phyloP scores from a whole-genome alignment of 1,140 invertebrate genomes.

The Pachypeltis micranthus region DNA sequence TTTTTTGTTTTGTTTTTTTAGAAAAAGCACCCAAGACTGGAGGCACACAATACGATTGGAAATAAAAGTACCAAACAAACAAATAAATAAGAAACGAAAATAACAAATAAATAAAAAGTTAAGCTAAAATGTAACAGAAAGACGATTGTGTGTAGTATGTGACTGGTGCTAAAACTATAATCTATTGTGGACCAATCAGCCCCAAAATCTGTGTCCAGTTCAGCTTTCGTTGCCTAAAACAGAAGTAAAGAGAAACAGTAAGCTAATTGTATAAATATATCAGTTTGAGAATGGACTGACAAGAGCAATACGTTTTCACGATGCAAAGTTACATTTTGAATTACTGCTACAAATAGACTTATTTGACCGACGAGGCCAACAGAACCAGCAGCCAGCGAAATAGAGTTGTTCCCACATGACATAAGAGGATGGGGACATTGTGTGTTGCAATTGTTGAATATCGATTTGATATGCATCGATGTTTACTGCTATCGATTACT shows the following conservation, averaged over 20 bases:
- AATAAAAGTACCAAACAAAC: background rate
- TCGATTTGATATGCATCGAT: too few relatives aligned
- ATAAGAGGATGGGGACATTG: too few relatives aligned
- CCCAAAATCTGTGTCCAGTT: background rate
- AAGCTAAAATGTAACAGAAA: background rate
- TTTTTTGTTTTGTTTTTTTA: background rate
- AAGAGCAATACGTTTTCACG: background rate
- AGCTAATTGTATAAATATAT: background rate
- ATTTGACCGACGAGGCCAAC: background rate
- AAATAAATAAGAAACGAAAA: background rate
- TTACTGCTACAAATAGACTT: too few relatives aligned
- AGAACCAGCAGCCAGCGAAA: background rate
- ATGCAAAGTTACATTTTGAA: background rate
- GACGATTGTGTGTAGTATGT: conserved; percentile 10
- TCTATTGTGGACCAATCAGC: background rate
- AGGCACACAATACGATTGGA: background rate
- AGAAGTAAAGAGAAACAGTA: background rate
- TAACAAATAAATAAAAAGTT: background rate
- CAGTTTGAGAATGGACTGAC: background rate
- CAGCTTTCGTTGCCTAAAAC: conserved; percentile 18
- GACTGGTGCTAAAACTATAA: conserved; percentile 7
- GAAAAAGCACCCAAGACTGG: background rate
- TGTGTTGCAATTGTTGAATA: too few relatives aligned
- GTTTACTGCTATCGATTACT: too few relatives aligned
- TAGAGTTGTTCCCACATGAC: background rate